These are phyloP conservation scores for Aleiodes alternator DNA, from an alignment of 2,888 invertebrate species.

Conservation along the genomic window DNA sequence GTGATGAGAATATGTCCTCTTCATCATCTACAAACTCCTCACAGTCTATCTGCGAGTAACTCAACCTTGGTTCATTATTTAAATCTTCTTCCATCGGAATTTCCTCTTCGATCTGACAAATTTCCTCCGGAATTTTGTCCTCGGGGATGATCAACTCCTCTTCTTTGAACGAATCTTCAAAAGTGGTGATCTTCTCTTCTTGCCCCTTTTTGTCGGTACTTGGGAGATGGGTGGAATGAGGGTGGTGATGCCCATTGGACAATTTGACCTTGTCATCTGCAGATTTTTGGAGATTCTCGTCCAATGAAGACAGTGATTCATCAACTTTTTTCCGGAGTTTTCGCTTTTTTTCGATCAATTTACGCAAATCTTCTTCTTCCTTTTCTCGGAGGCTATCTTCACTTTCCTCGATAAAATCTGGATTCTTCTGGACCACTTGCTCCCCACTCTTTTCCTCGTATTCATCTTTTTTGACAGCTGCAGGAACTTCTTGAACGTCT, in stretches of 20 bases:
- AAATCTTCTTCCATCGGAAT: too few relatives aligned
- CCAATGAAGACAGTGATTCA: not conserved
- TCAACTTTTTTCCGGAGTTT: not conserved
- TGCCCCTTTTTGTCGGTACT: conserved; percentile 40
- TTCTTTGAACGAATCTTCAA: conserved; percentile 20
- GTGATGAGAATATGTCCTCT: conserved; percentile 40
- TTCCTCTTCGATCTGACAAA: too few relatives aligned
- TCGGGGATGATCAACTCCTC: conserved; percentile 77
- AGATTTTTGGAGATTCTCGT: not conserved
- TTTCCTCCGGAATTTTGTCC: conserved; percentile 72
- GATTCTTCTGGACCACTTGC: too few relatives aligned
- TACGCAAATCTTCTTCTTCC: not conserved
- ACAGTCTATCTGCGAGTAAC: conserved; percentile 65
- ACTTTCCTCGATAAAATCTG: not conserved
- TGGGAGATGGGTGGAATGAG: not conserved
- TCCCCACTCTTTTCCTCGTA: not conserved
- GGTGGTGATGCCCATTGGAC: not conserved
- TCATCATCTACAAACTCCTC: conserved; percentile 60
- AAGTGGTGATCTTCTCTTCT: too few relatives aligned
- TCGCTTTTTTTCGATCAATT: not conserved
- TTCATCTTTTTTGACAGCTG: not conserved
- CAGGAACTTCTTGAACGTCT: too few relatives aligned
- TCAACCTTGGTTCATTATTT: conserved; percentile 76
- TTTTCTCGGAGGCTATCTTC: not conserved
- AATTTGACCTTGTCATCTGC: not conserved